Evolutionary conservation across 1,140 invertebrate genomes (phyloP).

Genomic region (Lasaia peninsularis): DNA sequence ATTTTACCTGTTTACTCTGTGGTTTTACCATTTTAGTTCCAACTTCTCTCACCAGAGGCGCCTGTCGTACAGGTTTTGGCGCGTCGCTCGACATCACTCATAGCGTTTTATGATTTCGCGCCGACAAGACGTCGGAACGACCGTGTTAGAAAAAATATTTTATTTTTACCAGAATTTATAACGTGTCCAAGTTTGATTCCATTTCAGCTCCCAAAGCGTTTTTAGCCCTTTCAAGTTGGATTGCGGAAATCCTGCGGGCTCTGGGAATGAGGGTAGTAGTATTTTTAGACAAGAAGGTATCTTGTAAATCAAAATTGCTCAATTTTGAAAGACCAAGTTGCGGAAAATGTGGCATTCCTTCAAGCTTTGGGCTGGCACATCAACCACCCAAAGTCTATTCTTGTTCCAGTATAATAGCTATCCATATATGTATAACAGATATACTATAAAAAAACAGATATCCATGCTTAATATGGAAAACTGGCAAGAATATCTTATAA

Average conservation of each 20-base stretch:
- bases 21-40: too few species aligned
- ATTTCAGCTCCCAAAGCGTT: slow-evolving; percentile 21
- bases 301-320: slow-evolving; percentile 19
- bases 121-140: too few species aligned
- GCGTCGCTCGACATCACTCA: too few species aligned
- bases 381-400: slow-evolving; percentile 23
- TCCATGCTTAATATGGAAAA: slow-evolving; percentile 37
- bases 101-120: too few species aligned
- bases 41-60: too few species aligned
- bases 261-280: not conserved
- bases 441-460: too few species aligned
- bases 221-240: not conserved
- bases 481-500: slow-evolving; percentile 12
- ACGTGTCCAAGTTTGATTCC: too few species aligned
- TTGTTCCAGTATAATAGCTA: slow-evolving; percentile 22
- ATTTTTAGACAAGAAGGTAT: not conserved
- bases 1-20: too few species aligned
- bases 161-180: too few species aligned
- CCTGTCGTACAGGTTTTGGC: too few species aligned
- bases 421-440: too few species aligned
- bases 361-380: slow-evolving; percentile 27
- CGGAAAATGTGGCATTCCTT: slow-evolving; percentile 18
- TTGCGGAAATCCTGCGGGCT: not conserved
- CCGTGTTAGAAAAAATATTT: too few species aligned
- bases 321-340: slow-evolving; percentile 18